Evolutionary conservation across 2,888 invertebrate genomes (phyloP).

Genomic region (Uloborus plumipes): DNA sequence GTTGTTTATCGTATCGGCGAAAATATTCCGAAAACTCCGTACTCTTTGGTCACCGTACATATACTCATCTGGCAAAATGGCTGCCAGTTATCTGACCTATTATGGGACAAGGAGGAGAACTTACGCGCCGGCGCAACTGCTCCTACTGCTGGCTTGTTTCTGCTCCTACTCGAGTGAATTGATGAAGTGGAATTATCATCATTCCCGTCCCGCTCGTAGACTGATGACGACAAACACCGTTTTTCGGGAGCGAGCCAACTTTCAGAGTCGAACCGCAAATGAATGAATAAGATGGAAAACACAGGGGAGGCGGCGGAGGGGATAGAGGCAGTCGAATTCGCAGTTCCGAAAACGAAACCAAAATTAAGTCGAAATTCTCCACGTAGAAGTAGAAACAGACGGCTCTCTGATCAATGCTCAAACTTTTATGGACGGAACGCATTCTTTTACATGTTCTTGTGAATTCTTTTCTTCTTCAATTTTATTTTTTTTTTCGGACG

Average conservation of each 20-base stretch:
- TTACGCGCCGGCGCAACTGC: conserved; percentile 55
- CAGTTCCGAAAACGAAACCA: too few species aligned
- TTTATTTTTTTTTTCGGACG: too few species aligned
- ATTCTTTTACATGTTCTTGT: too few species aligned
- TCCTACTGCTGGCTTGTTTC: conserved; percentile 36
- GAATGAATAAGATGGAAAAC: conserved; percentile 24
- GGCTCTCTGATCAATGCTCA: too few species aligned
- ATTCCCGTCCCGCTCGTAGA: conserved; percentile 20
- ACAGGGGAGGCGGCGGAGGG: conserved; percentile 1
- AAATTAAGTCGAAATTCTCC: too few species aligned
- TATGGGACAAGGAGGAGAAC: conserved; percentile 62
- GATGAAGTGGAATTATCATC: conserved; percentile 48
- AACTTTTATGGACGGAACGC: too few species aligned
- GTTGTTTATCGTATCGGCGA: neutral
- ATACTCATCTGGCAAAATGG: conserved; percentile 63
- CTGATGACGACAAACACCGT: conserved; percentile 14
- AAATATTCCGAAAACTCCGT: conserved; percentile 22
- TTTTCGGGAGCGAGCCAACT: conserved; percentile 34
- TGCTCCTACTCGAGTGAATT: conserved; percentile 40
- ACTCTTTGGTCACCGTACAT: conserved; percentile 62
- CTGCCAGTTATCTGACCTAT: conserved; percentile 65
- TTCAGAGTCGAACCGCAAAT: conserved; percentile 26
- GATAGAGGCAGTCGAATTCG: neutral
- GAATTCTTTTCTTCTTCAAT: too few species aligned
- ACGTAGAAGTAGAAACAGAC: too few species aligned